These are phyloP conservation scores for Orgyia antiqua DNA, from an alignment of 2,888 invertebrate species.

Conservation along the genomic window DNA sequence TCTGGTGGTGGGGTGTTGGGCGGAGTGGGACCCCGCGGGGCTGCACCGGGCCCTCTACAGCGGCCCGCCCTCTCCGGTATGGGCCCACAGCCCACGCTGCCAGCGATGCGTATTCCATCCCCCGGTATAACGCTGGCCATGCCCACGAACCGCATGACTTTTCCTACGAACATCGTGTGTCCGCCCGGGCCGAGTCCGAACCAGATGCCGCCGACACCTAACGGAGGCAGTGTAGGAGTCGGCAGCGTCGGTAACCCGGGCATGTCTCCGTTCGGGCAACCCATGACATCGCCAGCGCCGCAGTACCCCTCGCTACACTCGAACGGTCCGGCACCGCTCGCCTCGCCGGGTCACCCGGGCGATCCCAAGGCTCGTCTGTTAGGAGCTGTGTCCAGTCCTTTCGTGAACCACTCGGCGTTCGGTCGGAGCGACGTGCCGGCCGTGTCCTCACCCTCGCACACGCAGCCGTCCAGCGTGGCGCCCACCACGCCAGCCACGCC, in stretches of 20 bases:
- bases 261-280: conserved; percentile 84
- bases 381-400: conserved; percentile 76
- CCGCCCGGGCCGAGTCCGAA: conserved; percentile 89
- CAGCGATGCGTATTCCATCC: conserved; percentile 82
- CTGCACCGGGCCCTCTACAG: conserved; percentile 32
- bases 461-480: conserved; percentile 62
- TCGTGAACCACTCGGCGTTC: conserved; percentile 58
- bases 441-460: conserved; percentile 59
- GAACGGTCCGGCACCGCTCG: conserved; percentile 78
- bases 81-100: conserved; percentile 38
- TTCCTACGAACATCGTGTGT: conserved; percentile 82
- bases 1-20: conserved; percentile 42
- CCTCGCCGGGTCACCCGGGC: conserved; percentile 73
- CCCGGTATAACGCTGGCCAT: conserved; percentile 77
- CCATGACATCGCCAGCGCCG: conserved; percentile 79
- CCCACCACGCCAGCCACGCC: conserved; percentile 64
- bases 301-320: conserved; percentile 76
- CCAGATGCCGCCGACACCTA: conserved; percentile 72
- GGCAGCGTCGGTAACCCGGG: conserved; percentile 79
- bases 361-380: conserved; percentile 71
- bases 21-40: conserved; percentile 30
- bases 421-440: conserved; percentile 23
- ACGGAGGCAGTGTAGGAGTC: conserved; percentile 70
- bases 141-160: conserved; percentile 63
- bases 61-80: conserved; percentile 27